Conservation (phyloP, 2,888 invertebrate species). For the Lycophotia porphyrea region DNA sequence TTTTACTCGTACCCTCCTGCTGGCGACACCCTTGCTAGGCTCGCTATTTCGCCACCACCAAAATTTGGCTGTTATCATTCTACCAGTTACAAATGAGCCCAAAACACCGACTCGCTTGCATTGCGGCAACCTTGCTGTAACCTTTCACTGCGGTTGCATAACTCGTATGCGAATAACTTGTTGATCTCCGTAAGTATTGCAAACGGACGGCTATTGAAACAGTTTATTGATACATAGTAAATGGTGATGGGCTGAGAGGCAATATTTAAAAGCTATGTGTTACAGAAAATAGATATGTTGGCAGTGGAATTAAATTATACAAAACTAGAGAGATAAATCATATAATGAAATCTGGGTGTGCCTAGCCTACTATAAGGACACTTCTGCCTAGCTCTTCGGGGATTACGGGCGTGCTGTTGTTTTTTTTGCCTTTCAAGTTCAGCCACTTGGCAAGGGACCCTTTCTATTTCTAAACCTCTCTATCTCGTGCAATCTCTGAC, state of each 20-base stretch:
- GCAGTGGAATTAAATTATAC: not conserved
- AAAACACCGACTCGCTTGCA: constrained; percentile 33
- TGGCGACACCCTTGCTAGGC: no score
- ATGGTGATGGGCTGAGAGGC: not conserved
- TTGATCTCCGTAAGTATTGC: constrained; percentile 36
- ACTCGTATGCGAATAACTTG: constrained; percentile 49
- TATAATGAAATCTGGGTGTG: not conserved
- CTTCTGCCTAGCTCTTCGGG: not conserved
- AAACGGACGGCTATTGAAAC: constrained; percentile 10
- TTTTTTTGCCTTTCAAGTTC: not conserved
- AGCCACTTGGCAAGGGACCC: not conserved
- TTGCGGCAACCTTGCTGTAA: constrained; percentile 67
- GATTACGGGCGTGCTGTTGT: not conserved
- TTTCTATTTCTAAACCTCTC: not conserved
- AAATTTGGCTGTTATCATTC: not conserved
- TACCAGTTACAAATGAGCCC: constrained; percentile 18
- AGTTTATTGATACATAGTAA: not conserved
- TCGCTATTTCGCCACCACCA: not conserved
- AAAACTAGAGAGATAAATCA: not conserved
- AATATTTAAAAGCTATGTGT: not conserved
- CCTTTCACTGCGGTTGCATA: constrained; percentile 68
- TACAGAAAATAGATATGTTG: not conserved
- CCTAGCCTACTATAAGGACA: not conserved
- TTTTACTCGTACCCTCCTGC: no score
- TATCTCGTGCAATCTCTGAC: not conserved